These are phyloP conservation scores for Hestina assimilis DNA, from an alignment of 1,140 invertebrate species.

Conservation along the genomic window DNA sequence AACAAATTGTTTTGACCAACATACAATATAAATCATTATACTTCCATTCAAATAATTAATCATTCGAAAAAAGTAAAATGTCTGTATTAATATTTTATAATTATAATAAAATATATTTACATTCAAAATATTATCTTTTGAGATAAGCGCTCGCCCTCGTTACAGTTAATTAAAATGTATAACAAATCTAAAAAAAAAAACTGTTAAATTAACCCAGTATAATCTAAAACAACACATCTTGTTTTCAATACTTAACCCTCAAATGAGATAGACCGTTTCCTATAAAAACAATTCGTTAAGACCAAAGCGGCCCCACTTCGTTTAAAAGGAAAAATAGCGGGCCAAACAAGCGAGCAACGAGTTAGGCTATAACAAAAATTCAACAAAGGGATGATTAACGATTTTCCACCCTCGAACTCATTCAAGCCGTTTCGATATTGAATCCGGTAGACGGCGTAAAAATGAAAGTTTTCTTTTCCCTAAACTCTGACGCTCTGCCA, in stretches of 20 bases:
- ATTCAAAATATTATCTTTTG: too few species aligned
- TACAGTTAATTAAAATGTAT: too few species aligned
- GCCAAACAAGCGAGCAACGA: conserved; percentile 75
- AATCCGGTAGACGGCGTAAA: conserved; percentile 74
- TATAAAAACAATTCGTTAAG: conserved; percentile 75
- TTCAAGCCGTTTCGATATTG: conserved; percentile 76
- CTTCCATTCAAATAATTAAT: too few species aligned
- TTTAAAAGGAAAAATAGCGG: conserved; percentile 70
- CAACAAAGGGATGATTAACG: conserved; percentile 78
- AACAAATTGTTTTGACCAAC: too few species aligned
- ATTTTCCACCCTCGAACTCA: conserved; percentile 73
- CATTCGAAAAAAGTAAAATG: too few species aligned
- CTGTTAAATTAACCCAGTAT: background rate
- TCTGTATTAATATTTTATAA: too few species aligned
- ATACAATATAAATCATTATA: too few species aligned
- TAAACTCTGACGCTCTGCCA: conserved; percentile 11
- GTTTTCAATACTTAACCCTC: conserved; percentile 13
- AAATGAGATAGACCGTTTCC: conserved; percentile 43
- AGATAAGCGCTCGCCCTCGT: too few species aligned
- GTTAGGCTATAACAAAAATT: conserved; percentile 77
- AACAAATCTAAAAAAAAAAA: too few species aligned
- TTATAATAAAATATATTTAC: too few species aligned
- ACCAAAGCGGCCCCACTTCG: conserved; percentile 58
- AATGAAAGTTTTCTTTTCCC: conserved; percentile 74
- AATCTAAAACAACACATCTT: background rate